phyloP scores from a whole-genome alignment of 2,797 vertebrate species.

The Crocidura indochinensis region DNA sequence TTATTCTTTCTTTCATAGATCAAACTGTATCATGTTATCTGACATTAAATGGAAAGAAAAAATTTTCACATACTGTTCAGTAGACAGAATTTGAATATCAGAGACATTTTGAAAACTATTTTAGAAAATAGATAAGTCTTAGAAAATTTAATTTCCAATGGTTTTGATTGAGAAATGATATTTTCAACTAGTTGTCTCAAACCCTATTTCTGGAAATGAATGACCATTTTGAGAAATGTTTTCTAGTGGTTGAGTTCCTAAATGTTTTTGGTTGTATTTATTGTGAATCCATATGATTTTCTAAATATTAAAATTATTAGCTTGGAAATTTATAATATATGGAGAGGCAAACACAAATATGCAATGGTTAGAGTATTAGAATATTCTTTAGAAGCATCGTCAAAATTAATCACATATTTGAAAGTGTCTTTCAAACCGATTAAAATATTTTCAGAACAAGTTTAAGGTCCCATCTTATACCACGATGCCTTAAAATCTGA shows the following conservation, averaged over 20 bases:
- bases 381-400: slow-evolving; percentile 69
- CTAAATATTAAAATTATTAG: slow-evolving; percentile 45
- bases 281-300: slow-evolving; percentile 72
- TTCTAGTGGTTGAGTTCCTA: slow-evolving; percentile 66
- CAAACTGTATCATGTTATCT: slow-evolving; percentile 16
- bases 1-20: not conserved
- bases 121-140: slow-evolving; percentile 81
- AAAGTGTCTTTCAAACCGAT: slow-evolving; percentile 19
- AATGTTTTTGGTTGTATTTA: slow-evolving; percentile 70
- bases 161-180: slow-evolving; percentile 77
- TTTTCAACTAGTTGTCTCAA: slow-evolving; percentile 75
- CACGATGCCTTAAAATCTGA: slow-evolving; percentile 59
- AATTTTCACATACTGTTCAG: slow-evolving; percentile 13
- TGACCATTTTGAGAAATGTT: slow-evolving; percentile 77
- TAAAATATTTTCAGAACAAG: slow-evolving; percentile 40
- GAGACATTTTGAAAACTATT: slow-evolving; percentile 67
- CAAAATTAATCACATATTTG: slow-evolving; percentile 57
- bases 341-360: slow-evolving; percentile 57
- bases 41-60: not conserved
- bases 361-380: slow-evolving; percentile 52
- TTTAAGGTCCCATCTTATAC: slow-evolving; percentile 29
- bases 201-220: slow-evolving; percentile 81
- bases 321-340: slow-evolving; percentile 8
- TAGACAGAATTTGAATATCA: slow-evolving; percentile 3
- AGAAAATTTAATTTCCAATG: slow-evolving; percentile 77